A percentile compares a stretch with the other conserved stretches of the same genome.
phyloP scores from a whole-genome alignment of 2,888 invertebrate species.

The Apodemia mormo region DNA sequence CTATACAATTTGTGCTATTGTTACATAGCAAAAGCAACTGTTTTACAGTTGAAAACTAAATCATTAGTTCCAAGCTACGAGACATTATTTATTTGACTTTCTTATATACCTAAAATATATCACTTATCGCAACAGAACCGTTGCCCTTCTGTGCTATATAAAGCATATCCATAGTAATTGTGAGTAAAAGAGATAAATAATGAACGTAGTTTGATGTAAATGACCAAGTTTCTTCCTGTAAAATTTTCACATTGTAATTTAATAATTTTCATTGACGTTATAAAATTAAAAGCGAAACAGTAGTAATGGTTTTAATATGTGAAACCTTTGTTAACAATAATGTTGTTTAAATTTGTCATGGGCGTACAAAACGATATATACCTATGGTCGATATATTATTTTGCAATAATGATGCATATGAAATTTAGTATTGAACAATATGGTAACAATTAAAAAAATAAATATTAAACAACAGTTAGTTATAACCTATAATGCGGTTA shows the following conservation, averaged over 20 bases:
- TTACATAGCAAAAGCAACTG: not conserved
- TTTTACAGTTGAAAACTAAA: not conserved
- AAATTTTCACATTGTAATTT: not conserved
- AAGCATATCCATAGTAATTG: not conserved
- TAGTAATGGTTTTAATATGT: too few species aligned
- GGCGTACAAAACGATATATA: too few species aligned
- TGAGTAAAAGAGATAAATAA: not conserved
- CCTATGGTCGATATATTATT: too few species aligned
- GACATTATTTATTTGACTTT: not conserved
- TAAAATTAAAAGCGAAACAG: not conserved
- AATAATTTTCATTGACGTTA: not conserved
- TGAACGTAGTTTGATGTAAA: not conserved
- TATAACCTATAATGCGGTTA: not conserved
- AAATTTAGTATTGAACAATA: too few species aligned
- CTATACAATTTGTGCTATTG: too few species aligned
- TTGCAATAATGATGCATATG: too few species aligned
- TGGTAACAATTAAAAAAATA: conserved; percentile 6
- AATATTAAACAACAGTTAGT: not conserved
- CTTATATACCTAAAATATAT: not conserved
- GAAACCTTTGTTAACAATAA: too few species aligned
- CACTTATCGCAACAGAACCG: not conserved
- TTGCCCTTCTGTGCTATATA: not conserved
- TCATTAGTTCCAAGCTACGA: not conserved
- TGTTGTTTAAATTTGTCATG: too few species aligned
- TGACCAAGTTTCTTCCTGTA: not conserved